Evolutionary conservation across 2,113 vertebrate genomes (phyloP).

Genomic region (Thamnophis sirtalis): DNA sequence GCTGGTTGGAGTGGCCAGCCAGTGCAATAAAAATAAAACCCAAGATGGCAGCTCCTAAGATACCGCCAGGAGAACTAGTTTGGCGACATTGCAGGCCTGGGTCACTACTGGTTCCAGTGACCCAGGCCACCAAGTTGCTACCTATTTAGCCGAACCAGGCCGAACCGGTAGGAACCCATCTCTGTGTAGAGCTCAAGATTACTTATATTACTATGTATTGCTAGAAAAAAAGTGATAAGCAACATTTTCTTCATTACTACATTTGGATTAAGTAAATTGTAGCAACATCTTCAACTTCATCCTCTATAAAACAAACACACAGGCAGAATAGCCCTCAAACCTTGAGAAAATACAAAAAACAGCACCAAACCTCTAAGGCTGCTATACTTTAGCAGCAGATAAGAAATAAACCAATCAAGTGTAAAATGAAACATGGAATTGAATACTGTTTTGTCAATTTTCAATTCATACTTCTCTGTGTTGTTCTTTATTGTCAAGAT

Average conservation of each 20-base stretch:
- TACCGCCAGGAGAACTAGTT: no score
- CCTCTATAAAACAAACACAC: neutral
- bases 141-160: no score
- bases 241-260: neutral
- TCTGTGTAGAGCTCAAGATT: neutral
- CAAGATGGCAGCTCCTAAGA: no score
- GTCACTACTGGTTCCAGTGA: no score
- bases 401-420: neutral
- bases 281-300: neutral
- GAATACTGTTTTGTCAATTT: neutral
- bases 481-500: conserved; percentile 21
- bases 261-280: conserved; percentile 25
- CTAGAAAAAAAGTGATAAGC: neutral
- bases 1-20: no score
- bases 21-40: no score
- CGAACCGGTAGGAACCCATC: no score
- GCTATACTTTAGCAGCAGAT: rapidly evolving
- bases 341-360: neutral
- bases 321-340: neutral
- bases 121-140: no score
- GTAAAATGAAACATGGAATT: neutral
- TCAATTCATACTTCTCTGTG: neutral
- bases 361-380: neutral
- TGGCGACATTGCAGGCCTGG: no score
- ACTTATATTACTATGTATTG: conserved; percentile 15